Conservation (phyloP, 2,888 invertebrate genomes). For the Acanthopleura granulata region DNA sequence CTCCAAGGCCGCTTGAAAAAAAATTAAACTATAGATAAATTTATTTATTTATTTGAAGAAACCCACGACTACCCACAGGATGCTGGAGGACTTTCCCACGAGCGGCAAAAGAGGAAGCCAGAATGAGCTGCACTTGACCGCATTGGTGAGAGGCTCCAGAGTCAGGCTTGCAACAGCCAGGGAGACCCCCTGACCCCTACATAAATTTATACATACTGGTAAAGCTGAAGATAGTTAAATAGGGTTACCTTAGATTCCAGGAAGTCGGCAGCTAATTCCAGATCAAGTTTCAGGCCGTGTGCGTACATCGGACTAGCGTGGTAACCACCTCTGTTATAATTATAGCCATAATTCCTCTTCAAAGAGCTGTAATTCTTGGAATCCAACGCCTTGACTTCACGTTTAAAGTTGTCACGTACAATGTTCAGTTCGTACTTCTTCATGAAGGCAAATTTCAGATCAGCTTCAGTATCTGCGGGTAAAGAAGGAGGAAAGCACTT, state of each 20-base stretch:
- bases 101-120: too few species aligned
- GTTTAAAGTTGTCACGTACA: neutral
- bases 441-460: neutral
- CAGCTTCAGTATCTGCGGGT: neutral
- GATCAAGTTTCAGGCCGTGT: neutral
- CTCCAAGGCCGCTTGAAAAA: too few species aligned
- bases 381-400: neutral
- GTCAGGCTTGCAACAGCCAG: too few species aligned
- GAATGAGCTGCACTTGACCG: too few species aligned
- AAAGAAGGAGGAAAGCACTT: neutral
- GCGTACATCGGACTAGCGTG: neutral
- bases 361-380: neutral
- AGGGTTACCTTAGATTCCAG: neutral
- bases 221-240: too few species aligned
- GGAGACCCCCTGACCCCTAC: too few species aligned
- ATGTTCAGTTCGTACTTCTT: neutral
- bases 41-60: too few species aligned
- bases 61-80: too few species aligned
- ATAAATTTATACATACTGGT: too few species aligned
- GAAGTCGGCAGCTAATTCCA: conserved; percentile 4
- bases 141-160: too few species aligned
- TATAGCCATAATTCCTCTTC: neutral
- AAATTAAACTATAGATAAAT: too few species aligned
- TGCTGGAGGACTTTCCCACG: too few species aligned
- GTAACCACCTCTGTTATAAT: neutral